Evolutionary conservation across 2,797 vertebrate species (phyloP), one percentile per base, ranked within the genome.

Genomic region (Diglossa cyanea): DNA sequence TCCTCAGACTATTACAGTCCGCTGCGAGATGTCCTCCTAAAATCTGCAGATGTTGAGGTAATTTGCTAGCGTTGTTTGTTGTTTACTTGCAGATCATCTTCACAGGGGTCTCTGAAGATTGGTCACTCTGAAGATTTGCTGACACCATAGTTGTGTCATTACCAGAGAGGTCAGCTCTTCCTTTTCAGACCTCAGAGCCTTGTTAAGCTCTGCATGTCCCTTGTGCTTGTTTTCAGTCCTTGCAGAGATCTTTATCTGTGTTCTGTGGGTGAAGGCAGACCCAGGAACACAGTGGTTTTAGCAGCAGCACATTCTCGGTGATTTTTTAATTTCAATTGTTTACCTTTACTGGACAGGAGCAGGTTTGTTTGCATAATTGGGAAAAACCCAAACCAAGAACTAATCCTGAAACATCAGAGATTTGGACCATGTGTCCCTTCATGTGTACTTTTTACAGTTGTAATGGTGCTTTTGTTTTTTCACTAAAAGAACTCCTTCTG

Each of bases 1-100:
- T 98, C 99, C 73, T 99, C 99, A 2, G 98, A 99, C 66, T 98
- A 98, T 97, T 99, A 99, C 96, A 98, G 98, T 53, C 98, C 98
- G 0, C 98, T 99, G 93, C 97, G 99, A 96, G 99, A 99, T 17
- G 98, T 99, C 77, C 98, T 99, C 93, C 96, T 99, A 93, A 98
- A 98, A 94, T 99, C 99, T 20, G 98, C 99, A 13, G 98, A 98
- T 26, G 98, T 98, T 15, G 98, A 99, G 99, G 99, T 99, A 96
- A 97, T 90, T 92, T 86, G 28, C 53, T 93, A 79, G 47, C 24
- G 6, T 23, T 89, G 50, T 53, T 93, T 91, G 17, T 77, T 95
- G 60, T 93, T 94, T 89, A 79, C 74, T 93, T 78, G 51, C 65
- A 39, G 42, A 75, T 75, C 77, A 54, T 57, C 30, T 55, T 78